Evolutionary conservation across 2,888 invertebrate genomes (phyloP), one percentile per base, ranked within the genome.

Genomic region (Drosophila limbata): DNA sequence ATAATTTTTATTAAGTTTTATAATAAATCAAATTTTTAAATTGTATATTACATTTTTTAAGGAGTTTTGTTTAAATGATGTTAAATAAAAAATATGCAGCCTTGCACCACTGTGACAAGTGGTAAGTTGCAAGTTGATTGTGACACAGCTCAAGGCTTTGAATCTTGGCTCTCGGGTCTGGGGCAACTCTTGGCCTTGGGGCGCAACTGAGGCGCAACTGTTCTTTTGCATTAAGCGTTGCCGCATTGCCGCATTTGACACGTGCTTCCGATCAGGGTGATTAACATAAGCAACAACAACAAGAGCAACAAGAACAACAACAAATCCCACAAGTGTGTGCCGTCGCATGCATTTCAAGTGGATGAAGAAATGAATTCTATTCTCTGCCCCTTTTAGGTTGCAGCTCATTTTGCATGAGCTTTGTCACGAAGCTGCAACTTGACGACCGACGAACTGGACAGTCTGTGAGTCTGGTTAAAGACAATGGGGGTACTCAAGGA

Each of bases 221-320:
- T 69, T 76, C 52, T 69, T 62, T 61, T 68, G 79, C 79, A 78
- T 71, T 73, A 73, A 69, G 76, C 69, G 60, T 74, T 79, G 75
- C 75, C 73, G 73, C 74, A 77, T 72, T 69, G 79, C 80, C 78
- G 77, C 89, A 89, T 88, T 89, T 91, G 91, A 91, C 91, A 91
- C 92, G 91, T 91, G 91, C 91, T 91, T 90, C 91, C 91, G 91
- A 92, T 88, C 85, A 77, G 72, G 60, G 61, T 65, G 69, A 75
- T 76, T 81, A 79, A 25, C 89, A 84, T 77, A 84, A 85, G 68
- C 67, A 61, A 25, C 55, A 42, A 3, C 55, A 62, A 50, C 37
- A 62, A 13, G 31, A 59, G 40, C 40, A 65, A 17, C 28, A 63
- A 47, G n/a, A 56, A 69, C 55, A 73, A 73, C 53, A 73, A 79